Evolutionary conservation across 2,888 invertebrate genomes (phyloP).

Genomic region (Pyrocoelia pectoralis): DNA sequence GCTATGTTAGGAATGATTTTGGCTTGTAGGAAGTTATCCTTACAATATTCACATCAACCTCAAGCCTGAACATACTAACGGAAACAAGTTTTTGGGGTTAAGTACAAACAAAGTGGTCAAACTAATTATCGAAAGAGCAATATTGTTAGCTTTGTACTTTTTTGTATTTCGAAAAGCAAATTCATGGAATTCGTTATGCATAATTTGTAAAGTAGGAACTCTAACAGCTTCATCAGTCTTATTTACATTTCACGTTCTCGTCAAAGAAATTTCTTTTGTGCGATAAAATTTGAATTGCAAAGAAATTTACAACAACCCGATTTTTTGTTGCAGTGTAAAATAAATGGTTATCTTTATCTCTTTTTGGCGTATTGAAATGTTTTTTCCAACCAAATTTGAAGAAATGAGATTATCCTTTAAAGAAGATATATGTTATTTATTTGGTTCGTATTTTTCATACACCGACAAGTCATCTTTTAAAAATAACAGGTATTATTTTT

Average conservation of each 20-base stretch:
- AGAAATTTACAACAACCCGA: not conserved
- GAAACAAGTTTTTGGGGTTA: too few species aligned
- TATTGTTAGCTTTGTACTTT: too few species aligned
- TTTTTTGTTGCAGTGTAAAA: not conserved
- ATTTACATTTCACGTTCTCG: slow-evolving; percentile 7
- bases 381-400: not conserved
- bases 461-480: not conserved
- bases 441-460: not conserved
- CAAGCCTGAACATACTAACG: too few species aligned
- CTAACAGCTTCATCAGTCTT: not conserved
- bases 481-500: not conserved
- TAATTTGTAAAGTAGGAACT: not conserved
- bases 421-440: too few species aligned
- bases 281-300: not conserved
- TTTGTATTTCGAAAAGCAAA: not conserved
- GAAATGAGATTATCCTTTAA: not conserved
- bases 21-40: not conserved
- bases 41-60: not conserved
- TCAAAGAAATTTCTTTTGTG: not conserved
- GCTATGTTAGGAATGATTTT: not conserved
- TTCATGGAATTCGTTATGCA: not conserved
- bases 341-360: not conserved
- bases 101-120: too few species aligned
- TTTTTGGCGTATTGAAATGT: not conserved
- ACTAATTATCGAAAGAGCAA: too few species aligned